phyloP scores from a whole-genome alignment of 2,888 invertebrate species.

The Strigamia maritima region DNA sequence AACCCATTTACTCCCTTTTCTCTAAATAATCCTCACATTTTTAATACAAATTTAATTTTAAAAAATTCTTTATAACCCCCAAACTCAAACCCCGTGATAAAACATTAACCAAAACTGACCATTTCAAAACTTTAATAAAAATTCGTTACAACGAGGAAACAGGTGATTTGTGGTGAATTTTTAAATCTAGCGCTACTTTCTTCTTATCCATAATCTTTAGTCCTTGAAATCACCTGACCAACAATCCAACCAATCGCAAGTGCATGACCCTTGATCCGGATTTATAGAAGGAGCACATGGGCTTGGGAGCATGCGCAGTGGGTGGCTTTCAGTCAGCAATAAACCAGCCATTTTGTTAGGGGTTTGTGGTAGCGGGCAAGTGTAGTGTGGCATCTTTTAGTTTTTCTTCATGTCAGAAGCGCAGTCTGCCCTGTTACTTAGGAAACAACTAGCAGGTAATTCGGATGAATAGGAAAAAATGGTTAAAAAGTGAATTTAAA shows the following conservation, averaged over 20 bases:
- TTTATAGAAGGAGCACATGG: slow-evolving; percentile 38
- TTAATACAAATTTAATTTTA: too few species aligned
- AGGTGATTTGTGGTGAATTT: slow-evolving; percentile 14
- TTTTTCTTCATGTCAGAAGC: slow-evolving; percentile 45
- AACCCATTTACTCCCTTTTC: too few species aligned
- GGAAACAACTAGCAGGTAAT: slow-evolving; percentile 92
- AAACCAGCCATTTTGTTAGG: slow-evolving; percentile 38
- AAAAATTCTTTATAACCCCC: too few species aligned
- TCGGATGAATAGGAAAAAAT: background rate
- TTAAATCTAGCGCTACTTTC: background rate
- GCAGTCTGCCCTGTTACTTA: slow-evolving; percentile 88
- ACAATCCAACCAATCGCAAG: background rate
- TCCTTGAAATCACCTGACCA: background rate
- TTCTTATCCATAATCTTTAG: background rate
- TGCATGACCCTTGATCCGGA: background rate
- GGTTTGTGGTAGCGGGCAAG: slow-evolving; percentile 34
- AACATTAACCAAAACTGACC: background rate
- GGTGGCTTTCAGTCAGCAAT: slow-evolving; percentile 18
- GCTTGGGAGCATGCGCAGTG: slow-evolving; percentile 37
- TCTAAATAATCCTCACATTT: too few species aligned
- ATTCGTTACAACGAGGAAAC: background rate
- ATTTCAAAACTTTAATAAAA: background rate
- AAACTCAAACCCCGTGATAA: background rate
- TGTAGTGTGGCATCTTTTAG: slow-evolving; percentile 38
- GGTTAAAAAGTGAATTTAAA: background rate